Evolutionary conservation across 2,797 vertebrate species (phyloP), one percentile per base, ranked within the genome.

Genomic region (Paratrypauchen microcephalus): DNA sequence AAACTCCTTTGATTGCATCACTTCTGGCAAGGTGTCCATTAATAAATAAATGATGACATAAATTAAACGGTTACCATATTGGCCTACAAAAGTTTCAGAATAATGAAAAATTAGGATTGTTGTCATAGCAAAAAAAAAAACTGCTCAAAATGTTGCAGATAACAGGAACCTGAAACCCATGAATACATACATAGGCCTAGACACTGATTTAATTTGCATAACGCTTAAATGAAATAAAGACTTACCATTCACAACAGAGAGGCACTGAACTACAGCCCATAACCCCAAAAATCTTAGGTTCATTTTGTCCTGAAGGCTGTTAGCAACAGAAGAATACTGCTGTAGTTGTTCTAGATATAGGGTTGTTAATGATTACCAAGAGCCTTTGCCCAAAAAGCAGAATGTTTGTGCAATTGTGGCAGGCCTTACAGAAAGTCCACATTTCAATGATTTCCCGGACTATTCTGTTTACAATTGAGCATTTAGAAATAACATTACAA

Each of bases 351-450:
- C 36, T 74, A 4, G 6, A 69, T 54, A 65, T 52, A 24, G 47
- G 0, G 5, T 4, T 19, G 77, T 84, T 79, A 87, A 87, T 83
- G 9, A 87, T 83, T 84, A 61, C 3, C 62, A 1, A 65, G 47
- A 15, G n/a, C 19, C 48, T 19, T 66, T 64, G 26, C 48, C 45
- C 66, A 7, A 67, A 55, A 66, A 63, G 54, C 66, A 23, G 52
- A 65, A 81, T 5, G 3, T 23, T 36, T 61, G 7, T 36, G 58
- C 16, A 1, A 41, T 62, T 15, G 12, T 62, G 61, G 18, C 18
- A 13, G 12, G 24, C 5, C 55, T 57, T 4, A 28, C 23, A 48
- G 12, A 48, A 28, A 65, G 64, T 65, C 47, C 64, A 65, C 45
- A 65, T 65, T 65, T 50, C 64, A n/a, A 65, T 54, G 3, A 48